Evolutionary conservation across 2,888 invertebrate genomes (phyloP).

Genomic region (Eupithecia subumbrata): DNA sequence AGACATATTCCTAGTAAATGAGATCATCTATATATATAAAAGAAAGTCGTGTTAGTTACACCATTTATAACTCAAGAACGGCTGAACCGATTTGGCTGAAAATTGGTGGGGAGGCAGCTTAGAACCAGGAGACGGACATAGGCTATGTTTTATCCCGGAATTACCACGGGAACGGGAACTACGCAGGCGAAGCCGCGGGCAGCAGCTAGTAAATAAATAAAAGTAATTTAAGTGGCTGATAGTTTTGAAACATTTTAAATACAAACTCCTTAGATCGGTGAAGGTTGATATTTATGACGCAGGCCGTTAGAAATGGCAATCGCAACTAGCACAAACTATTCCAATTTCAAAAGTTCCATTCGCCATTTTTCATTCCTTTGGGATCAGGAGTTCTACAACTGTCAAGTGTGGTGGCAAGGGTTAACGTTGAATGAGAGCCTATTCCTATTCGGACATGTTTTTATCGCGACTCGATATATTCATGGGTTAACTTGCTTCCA

Average conservation of each 20-base stretch:
- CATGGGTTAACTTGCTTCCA: background rate
- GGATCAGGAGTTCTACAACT: slow-evolving; percentile 54
- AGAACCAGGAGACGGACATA: too few species aligned
- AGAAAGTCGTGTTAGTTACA: too few species aligned
- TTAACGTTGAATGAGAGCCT: slow-evolving; percentile 42
- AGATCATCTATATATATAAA: too few species aligned
- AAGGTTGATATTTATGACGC: slow-evolving; percentile 39
- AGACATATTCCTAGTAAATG: background rate
- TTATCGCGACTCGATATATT: slow-evolving; percentile 23
- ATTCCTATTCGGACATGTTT: slow-evolving; percentile 24
- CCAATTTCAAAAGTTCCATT: slow-evolving; percentile 64
- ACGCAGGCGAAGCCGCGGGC: too few species aligned
- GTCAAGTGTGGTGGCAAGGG: slow-evolving; percentile 49
- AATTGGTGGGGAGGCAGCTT: too few species aligned
- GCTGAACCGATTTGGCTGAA: too few species aligned
- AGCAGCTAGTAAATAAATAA: background rate
- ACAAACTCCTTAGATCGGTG: slow-evolving; percentile 5
- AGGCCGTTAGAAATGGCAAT: slow-evolving; percentile 39
- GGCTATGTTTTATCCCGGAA: too few species aligned
- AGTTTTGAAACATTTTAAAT: slow-evolving; percentile 10
- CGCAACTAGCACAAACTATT: slow-evolving; percentile 61
- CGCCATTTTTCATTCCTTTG: slow-evolving; percentile 64
- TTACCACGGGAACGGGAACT: too few species aligned
- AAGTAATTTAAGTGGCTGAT: background rate
- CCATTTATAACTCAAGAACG: too few species aligned